phyloP scores from a whole-genome alignment of 2,888 invertebrate genomes.

The Crepidodera aurea region DNA sequence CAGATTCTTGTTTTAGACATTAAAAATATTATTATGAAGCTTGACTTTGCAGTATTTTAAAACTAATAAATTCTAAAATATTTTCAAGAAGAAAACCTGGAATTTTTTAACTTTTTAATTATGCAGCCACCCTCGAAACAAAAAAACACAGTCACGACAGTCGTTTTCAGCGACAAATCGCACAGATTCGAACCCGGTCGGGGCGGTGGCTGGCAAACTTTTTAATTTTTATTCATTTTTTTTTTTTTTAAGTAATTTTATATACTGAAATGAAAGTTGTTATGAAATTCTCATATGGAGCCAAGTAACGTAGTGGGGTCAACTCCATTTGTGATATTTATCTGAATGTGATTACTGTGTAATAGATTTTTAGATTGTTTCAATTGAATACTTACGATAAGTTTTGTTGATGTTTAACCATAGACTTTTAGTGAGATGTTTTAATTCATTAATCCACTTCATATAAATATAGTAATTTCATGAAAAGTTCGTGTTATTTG shows the following conservation, averaged over 20 bases:
- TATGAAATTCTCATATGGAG: constrained; percentile 56
- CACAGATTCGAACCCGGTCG: too few species aligned
- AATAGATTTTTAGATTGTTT: constrained; percentile 61
- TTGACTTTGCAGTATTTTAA: too few species aligned
- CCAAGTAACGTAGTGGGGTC: constrained; percentile 55
- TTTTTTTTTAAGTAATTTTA: not conserved
- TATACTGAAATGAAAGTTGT: constrained; percentile 34
- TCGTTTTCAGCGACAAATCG: too few species aligned
- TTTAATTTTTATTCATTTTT: too few species aligned
- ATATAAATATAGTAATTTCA: constrained; percentile 58
- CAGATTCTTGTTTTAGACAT: too few species aligned
- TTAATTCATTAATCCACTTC: constrained; percentile 60
- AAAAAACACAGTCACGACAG: too few species aligned
- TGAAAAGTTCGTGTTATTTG: constrained; percentile 43
- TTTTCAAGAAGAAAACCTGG: too few species aligned
- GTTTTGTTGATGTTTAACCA: constrained; percentile 62
- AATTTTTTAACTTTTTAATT: too few species aligned
- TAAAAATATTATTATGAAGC: too few species aligned
- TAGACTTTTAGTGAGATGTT: constrained; percentile 62
- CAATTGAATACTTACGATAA: constrained; percentile 59
- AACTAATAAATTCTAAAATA: too few species aligned
- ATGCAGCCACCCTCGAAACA: too few species aligned
- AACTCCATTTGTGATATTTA: constrained; percentile 62
- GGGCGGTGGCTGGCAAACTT: too few species aligned
- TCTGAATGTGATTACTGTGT: constrained; percentile 62